These are phyloP conservation scores for Cercocebus atys DNA, from an alignment of 2,113 vertebrate species.

Conservation along the genomic window DNA sequence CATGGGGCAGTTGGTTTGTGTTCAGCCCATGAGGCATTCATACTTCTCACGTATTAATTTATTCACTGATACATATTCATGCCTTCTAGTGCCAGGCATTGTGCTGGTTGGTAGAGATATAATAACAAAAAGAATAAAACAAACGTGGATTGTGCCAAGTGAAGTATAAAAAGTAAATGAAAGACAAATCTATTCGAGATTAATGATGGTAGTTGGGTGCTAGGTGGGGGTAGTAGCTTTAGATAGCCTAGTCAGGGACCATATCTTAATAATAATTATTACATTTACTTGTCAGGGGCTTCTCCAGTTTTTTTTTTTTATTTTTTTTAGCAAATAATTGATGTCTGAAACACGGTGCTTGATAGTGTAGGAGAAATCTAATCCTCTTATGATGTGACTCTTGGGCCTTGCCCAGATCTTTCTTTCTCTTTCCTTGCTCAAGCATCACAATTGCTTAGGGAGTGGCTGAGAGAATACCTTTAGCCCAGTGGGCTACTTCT, in stretches of 20 bases:
- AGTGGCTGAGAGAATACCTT: conserved; percentile 38
- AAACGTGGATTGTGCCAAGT: background rate
- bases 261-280: conserved; percentile 8
- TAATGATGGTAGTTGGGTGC: background rate
- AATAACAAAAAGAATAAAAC: background rate
- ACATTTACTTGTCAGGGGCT: conserved; percentile 36
- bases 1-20: background rate
- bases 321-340: conserved; percentile 56
- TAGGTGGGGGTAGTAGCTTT: background rate
- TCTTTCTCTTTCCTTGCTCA: background rate
- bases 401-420: background rate
- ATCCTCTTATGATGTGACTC: conserved; percentile 14
- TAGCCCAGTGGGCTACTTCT: conserved; percentile 60
- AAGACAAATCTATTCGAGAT: background rate
- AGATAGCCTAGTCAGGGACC: background rate
- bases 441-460: background rate
- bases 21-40: background rate
- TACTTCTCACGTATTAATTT: background rate
- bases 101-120: background rate
- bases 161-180: background rate
- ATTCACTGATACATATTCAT: background rate
- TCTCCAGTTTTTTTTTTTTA: background rate
- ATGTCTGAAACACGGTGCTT: background rate
- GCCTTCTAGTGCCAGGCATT: background rate
- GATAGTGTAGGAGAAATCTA: background rate